phyloP scores from a whole-genome alignment of 2,113 vertebrate genomes.

The Stegastes partitus region DNA sequence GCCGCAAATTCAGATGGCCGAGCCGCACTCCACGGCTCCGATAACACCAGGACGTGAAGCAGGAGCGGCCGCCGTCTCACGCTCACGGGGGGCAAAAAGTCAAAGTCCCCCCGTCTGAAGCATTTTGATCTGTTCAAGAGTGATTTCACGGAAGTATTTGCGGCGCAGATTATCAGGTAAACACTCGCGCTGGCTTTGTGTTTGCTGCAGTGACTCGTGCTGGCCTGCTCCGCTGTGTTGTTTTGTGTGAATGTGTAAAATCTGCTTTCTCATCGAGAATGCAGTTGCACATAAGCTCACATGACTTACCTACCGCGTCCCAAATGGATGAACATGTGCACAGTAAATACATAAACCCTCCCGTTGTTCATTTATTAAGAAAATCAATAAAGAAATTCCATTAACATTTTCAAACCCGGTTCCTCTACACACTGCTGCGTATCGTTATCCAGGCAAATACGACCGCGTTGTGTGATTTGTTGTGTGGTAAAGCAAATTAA shows the following conservation, averaged over 20 bases:
- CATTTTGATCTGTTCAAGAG: neutral
- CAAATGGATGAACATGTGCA: too few relatives aligned
- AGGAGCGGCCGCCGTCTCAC: neutral
- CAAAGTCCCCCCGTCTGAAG: neutral
- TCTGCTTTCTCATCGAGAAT: neutral
- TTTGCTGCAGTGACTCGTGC: neutral
- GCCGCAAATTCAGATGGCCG: conserved; percentile 33
- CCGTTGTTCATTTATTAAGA: too few relatives aligned
- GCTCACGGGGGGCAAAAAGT: neutral
- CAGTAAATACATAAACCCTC: too few relatives aligned
- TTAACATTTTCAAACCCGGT: too few relatives aligned
- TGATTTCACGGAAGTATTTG: neutral
- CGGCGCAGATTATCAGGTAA: neutral
- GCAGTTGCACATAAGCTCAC: too few relatives aligned
- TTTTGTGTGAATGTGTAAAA: too few relatives aligned
- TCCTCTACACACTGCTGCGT: neutral
- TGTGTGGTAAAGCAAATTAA: too few relatives aligned
- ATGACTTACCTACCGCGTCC: too few relatives aligned
- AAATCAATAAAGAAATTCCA: too few relatives aligned
- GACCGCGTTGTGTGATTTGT: too few relatives aligned
- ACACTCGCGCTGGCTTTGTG: neutral
- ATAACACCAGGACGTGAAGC: neutral
- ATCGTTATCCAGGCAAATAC: neutral
- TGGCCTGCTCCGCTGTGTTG: neutral
- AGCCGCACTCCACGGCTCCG: conserved; percentile 31